Conservation (phyloP, 2,113 vertebrate genomes). For the Phalacrocorax pelagicus region DNA sequence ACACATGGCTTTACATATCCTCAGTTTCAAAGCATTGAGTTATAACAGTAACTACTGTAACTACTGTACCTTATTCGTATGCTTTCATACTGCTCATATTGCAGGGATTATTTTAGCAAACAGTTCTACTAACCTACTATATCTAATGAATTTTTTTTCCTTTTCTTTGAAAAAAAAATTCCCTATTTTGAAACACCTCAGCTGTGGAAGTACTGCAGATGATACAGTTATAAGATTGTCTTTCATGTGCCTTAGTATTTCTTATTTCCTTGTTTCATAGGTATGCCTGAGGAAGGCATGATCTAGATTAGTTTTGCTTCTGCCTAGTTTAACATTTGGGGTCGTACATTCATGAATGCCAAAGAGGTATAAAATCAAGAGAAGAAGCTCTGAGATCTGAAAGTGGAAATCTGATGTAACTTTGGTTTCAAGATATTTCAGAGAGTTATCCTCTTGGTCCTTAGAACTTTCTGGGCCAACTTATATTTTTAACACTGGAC, state of each 20-base stretch:
- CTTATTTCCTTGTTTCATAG: neutral
- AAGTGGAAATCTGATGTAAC: neutral
- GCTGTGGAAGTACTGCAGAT: neutral
- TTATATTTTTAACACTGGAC: neutral
- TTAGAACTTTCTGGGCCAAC: neutral
- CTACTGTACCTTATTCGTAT: neutral
- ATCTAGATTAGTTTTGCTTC: neutral
- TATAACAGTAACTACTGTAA: neutral
- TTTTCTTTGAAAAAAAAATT: neutral
- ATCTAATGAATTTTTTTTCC: neutral
- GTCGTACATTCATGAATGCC: neutral
- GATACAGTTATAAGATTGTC: neutral
- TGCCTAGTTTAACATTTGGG: neutral
- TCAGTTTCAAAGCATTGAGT: neutral
- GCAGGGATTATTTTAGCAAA: neutral
- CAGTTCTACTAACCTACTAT: neutral
- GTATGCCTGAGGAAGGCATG: neutral
- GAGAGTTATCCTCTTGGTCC: neutral
- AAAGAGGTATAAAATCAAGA: neutral
- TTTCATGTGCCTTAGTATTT: neutral
- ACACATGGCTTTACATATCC: neutral
- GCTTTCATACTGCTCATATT: neutral
- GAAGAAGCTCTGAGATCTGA: neutral
- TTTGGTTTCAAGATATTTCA: neutral
- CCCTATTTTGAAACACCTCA: neutral